A percentile compares a stretch with the other conserved stretches of the same genome.
Evolutionary conservation across 2,888 invertebrate genomes (phyloP).

Genomic region (Anorthoa munda): DNA sequence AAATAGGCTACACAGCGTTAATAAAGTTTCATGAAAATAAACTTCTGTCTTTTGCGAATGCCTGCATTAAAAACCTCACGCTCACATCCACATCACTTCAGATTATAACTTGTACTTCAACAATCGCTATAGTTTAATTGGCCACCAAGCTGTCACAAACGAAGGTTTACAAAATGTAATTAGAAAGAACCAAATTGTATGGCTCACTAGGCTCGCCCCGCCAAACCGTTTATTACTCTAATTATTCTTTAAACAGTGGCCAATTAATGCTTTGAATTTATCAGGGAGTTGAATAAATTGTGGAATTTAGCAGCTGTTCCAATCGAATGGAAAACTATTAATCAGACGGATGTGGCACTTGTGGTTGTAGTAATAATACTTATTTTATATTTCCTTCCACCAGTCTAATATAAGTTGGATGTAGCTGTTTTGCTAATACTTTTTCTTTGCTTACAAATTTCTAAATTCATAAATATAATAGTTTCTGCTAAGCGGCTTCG

Average conservation of each 20-base stretch:
- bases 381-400: neutral
- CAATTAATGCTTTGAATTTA: constrained; percentile 50
- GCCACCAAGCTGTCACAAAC: constrained; percentile 73
- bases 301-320: constrained; percentile 21
- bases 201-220: constrained; percentile 36
- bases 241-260: constrained; percentile 60
- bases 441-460: too few species aligned
- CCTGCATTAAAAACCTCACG: neutral
- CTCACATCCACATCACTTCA: constrained; percentile 28
- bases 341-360: neutral
- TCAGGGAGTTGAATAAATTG: constrained; percentile 14
- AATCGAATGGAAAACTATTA: constrained; percentile 6
- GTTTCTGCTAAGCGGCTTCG: too few species aligned
- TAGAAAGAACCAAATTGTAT: constrained; percentile 66
- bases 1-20: neutral
- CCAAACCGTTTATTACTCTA: constrained; percentile 51
- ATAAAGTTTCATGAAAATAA: neutral
- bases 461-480: too few species aligned
- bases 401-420: too few species aligned
- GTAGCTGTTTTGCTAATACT: too few species aligned
- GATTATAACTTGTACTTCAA: constrained; percentile 53
- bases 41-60: too few species aligned
- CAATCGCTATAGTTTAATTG: constrained; percentile 69
- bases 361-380: neutral
- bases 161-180: constrained; percentile 74